phyloP scores from a whole-genome alignment of 2,888 invertebrate genomes.

The Phania funesta region DNA sequence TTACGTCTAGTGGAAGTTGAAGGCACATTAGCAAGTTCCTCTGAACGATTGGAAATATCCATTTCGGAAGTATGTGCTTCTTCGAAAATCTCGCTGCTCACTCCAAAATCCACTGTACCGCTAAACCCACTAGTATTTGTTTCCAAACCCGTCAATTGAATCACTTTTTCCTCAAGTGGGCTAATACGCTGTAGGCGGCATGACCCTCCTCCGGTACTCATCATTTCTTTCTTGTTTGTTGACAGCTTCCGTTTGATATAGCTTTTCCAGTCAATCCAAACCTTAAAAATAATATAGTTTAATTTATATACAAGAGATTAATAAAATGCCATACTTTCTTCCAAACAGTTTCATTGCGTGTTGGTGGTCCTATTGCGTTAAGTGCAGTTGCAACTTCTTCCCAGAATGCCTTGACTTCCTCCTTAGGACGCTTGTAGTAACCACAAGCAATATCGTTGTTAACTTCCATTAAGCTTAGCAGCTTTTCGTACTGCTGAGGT shows the following conservation, averaged over 20 bases:
- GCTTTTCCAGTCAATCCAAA: conserved; percentile 1
- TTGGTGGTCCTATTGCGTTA: conserved; percentile 2
- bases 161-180: conserved; percentile 15
- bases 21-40: conserved; percentile 9
- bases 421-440: background rate
- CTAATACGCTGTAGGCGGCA: conserved; percentile 40
- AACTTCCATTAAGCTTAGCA: background rate
- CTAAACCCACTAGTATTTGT: conserved; percentile 21
- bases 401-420: background rate
- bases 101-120: conserved; percentile 22
- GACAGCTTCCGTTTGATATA: conserved; percentile 9
- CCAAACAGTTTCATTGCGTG: background rate
- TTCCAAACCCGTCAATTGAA: conserved; percentile 16
- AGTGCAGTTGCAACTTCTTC: background rate
- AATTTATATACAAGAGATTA: background rate
- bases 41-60: conserved; percentile 19
- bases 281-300: background rate
- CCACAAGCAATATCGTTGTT: background rate
- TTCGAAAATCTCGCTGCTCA: background rate
- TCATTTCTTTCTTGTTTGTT: conserved; percentile 31
- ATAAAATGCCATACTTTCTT: background rate
- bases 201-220: conserved; percentile 31
- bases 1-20: conserved; percentile 1
- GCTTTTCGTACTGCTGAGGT: background rate
- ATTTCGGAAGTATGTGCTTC: conserved; percentile 21